Percentiles rank a stretch among this genome's conserved stretches.
These are phyloP conservation scores for Eupelmus urozonus DNA, from an alignment of 2,888 invertebrate genomes.

Conservation along the genomic window DNA sequence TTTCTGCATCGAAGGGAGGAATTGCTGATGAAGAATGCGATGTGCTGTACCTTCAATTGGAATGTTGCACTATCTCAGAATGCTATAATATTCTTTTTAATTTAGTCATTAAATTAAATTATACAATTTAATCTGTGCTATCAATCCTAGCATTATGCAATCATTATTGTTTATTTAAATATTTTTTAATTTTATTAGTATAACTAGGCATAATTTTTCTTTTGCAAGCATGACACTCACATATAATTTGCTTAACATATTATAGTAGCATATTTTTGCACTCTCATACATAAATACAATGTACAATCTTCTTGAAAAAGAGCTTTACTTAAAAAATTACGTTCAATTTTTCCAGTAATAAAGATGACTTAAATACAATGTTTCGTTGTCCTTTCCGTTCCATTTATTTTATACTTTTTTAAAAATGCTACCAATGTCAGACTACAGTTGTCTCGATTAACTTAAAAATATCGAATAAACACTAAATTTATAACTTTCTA, in stretches of 20 bases:
- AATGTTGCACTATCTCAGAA: constrained; percentile 49
- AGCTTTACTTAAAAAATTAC: too few species aligned
- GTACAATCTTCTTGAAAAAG: too few species aligned
- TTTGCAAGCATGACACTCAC: background rate
- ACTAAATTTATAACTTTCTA: background rate
- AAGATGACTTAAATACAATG: too few species aligned
- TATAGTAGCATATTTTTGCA: background rate
- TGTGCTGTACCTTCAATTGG: constrained; percentile 31
- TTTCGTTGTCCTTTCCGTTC: too few species aligned
- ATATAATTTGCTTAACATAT: background rate
- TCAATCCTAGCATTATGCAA: background rate
- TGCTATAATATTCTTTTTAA: constrained; percentile 5
- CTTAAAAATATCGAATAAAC: too few species aligned
- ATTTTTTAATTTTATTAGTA: background rate
- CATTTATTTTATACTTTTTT: too few species aligned
- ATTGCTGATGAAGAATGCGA: constrained; percentile 28
- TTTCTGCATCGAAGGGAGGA: constrained; percentile 22
- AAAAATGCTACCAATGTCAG: too few species aligned
- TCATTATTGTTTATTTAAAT: background rate
- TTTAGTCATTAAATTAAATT: background rate
- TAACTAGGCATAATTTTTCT: background rate
- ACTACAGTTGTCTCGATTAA: too few species aligned
- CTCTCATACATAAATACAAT: too few species aligned
- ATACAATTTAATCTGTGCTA: too few species aligned
- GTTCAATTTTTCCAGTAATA: too few species aligned